These are phyloP conservation scores for Meriones psammophilus DNA, from an alignment of 2,797 vertebrate species.

Conservation along the genomic window DNA sequence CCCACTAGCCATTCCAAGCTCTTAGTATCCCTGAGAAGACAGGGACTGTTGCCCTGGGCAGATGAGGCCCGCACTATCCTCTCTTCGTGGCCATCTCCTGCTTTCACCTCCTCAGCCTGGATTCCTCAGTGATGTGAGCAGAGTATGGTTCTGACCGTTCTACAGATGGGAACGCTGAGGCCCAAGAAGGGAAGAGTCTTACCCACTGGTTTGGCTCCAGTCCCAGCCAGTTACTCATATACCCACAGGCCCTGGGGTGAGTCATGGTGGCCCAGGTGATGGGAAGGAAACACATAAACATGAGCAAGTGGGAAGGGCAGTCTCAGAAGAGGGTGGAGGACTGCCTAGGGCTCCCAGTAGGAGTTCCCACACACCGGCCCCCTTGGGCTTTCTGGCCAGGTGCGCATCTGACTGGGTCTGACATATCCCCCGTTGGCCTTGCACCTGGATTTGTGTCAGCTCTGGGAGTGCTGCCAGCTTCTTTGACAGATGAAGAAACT, in stretches of 20 bases:
- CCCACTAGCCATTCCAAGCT: background rate
- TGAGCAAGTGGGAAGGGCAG: background rate
- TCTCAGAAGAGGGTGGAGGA: background rate
- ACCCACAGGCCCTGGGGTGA: conserved; percentile 54
- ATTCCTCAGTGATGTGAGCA: background rate
- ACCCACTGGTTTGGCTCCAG: conserved; percentile 64
- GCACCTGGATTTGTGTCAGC: background rate
- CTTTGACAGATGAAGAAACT: conserved; percentile 19
- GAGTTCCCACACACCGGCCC: background rate
- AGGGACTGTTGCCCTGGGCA: background rate
- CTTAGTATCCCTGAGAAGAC: background rate
- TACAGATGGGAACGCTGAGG: conserved; percentile 72
- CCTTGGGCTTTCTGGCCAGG: background rate
- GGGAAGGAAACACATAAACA: conserved; percentile 75
- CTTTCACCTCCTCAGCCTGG: background rate
- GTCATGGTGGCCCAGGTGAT: conserved; percentile 78
- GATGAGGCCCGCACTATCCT: background rate
- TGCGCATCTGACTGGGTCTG: background rate
- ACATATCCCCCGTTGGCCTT: background rate
- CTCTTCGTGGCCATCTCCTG: background rate
- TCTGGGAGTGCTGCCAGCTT: background rate
- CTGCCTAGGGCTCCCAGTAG: background rate
- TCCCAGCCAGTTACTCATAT: conserved; percentile 68
- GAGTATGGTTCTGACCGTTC: conserved; percentile 14
- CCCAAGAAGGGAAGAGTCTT: conserved; percentile 62